Base-by-base conservation (phyloP, 2,797 vertebrate species). In the Spea hammondii region DNA sequence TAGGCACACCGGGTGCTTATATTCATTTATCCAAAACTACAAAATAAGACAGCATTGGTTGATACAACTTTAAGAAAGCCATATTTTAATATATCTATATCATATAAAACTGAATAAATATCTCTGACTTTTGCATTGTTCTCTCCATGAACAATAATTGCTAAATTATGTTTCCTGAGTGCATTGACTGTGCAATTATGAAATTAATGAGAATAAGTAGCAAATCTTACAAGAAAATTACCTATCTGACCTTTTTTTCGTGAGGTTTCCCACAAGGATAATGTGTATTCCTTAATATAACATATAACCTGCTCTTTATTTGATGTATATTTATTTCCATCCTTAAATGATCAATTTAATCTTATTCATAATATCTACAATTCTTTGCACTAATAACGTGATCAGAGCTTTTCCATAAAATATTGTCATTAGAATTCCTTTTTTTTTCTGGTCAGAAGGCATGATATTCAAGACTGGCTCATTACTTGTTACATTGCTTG, bases 1-100 rank as follows among this genome's bases (percentile, higher is more conserved):
- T 89, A 78, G 87, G 92, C 92, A 95, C 89, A 85, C 88, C 90
- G 91, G 91, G 91, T 96, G 93, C 93, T 89, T 90, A 68, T 87
- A 84, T 86, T 71, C 84, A 83, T 85, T 85, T 67, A 74, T 79
- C 85, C 74, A 65, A 86, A 86, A 84, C 77, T 71, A 79, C 80
- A 84, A 87, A 87, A 70, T 67, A 74, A 62, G 67, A 79, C 79
- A 82, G 57, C 83, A 83, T 60, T 49, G 73, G 62, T 78, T 49
- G 84, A 74, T 55, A 71, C 80, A 84, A 73, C 51, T 75, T 14
- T 11, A 79, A 62, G 50, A 79, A 4, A 83, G 54, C 62, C 48
- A 69, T 77, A 10, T 79, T 62, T 47, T 10, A 65, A 49, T 81
- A 74, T 7, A 72, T 74, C 47, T 54, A 55, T 8, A 73, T 5